Evolutionary conservation across 2,797 vertebrate species (phyloP), one percentile per base, ranked within the genome.

Genomic region (Meda fulgida): DNA sequence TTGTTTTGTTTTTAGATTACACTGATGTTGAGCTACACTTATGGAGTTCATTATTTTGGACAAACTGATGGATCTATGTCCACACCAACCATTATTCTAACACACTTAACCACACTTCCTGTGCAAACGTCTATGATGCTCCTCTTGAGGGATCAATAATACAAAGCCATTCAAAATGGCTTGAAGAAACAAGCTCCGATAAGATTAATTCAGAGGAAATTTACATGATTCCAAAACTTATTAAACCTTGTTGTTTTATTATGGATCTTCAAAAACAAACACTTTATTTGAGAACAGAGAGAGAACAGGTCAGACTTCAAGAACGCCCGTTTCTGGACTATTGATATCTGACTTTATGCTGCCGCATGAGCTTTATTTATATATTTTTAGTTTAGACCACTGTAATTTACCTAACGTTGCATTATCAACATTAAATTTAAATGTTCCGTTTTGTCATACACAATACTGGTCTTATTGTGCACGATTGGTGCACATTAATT

Each of bases 21-120:
- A 77, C 88, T 90, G 87, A 92, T 91, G 80, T 89, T 89, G 73
- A 87, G 81, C 77, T 53, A 70, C 58, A 76, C 80, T 88, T 66
- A 90, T 89, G 87, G 86, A 80, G 78, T 90, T 91, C 83, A 93
- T 93, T 91, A 92, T 72, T 66, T 85, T 48, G 89, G 72, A n/a
- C n/a, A n/a, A n/a, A n/a, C n/a, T n/a, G n/a, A n/a, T n/a, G n/a
- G n/a, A n/a, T n/a, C n/a, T n/a, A n/a, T n/a, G n/a, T n/a, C n/a
- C n/a, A n/a, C n/a, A n/a, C n/a, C n/a, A n/a, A n/a, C n/a, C n/a
- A n/a, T n/a, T n/a, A n/a, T n/a, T n/a, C n/a, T n/a, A 60, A 79
- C 76, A 85, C 43, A 46, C 43, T 46, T 14, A 70, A 34, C 5
- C 2, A 65, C 48, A 66, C 84, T 43, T 81, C 53, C 69, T 78